A percentile compares a stretch with the other conserved stretches of the same genome.
Conservation (phyloP, 2,113 vertebrate genomes). For the Charina bottae region DNA sequence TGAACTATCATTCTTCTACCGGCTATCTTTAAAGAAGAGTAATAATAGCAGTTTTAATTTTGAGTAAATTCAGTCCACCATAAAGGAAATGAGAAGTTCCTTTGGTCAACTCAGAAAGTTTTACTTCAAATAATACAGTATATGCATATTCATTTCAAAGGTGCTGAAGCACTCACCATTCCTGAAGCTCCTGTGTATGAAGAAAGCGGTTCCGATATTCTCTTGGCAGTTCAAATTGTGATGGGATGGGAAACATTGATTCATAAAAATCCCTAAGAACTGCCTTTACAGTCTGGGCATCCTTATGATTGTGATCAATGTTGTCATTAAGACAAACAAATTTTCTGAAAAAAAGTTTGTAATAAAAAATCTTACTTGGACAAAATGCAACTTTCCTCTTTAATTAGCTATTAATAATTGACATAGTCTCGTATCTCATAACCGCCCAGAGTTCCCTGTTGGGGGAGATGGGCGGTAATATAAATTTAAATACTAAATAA, state of each 20-base stretch:
- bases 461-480: too few relatives aligned
- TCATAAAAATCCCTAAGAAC: conserved; percentile 98
- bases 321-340: conserved; percentile 98
- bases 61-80: not conserved
- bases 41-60: not conserved
- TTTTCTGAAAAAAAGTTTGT: conserved; percentile 78
- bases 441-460: too few relatives aligned
- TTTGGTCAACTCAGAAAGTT: conserved; percentile 1
- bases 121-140: not conserved
- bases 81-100: not conserved
- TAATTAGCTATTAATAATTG: not conserved
- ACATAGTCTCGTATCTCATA: not conserved
- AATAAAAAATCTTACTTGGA: not conserved
- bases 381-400: not conserved
- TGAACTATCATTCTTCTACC: not conserved
- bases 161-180: conserved; percentile 79
- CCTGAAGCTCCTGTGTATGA: conserved; percentile 93
- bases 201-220: conserved; percentile 97
- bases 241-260: conserved; percentile 95
- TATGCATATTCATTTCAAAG: not conserved
- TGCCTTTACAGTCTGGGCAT: conserved; percentile 93
- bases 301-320: conserved; percentile 96
- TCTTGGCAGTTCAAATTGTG: conserved; percentile 94
- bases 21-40: not conserved
- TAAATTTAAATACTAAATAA: too few relatives aligned